phyloP scores from a whole-genome alignment of 2,797 vertebrate species.

The Lacerta bilineata region DNA sequence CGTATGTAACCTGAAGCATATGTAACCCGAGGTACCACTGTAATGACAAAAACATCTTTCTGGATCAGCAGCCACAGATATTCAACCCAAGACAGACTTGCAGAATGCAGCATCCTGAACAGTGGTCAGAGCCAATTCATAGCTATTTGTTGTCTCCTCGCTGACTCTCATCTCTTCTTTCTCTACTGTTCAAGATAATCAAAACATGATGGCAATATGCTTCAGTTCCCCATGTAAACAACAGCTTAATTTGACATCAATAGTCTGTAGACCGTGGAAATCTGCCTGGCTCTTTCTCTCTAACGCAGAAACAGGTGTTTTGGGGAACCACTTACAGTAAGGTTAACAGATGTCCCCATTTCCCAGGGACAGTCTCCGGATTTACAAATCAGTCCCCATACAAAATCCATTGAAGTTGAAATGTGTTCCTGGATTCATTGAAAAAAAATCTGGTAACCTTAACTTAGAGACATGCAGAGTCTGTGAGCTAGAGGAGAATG shows the following conservation, averaged over 20 bases:
- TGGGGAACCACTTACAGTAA: background rate
- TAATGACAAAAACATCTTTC: background rate
- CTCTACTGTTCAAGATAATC: conserved; percentile 19
- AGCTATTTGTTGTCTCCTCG: background rate
- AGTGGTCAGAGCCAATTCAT: background rate
- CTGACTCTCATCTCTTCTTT: background rate
- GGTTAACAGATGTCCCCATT: too few species aligned
- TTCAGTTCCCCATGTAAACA: background rate
- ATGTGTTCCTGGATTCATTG: too few species aligned
- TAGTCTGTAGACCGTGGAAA: background rate
- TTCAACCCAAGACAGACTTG: background rate
- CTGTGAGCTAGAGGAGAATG: too few species aligned
- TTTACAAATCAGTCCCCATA: too few species aligned
- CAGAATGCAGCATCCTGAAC: background rate
- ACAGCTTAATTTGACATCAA: background rate
- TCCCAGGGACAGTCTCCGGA: too few species aligned
- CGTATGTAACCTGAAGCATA: too few species aligned
- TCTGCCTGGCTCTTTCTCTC: background rate
- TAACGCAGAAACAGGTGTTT: background rate
- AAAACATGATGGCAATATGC: background rate
- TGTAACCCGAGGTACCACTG: too few species aligned
- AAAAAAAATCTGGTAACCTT: too few species aligned
- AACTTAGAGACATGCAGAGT: background rate
- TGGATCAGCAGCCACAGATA: background rate
- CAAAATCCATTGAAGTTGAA: too few species aligned